These are phyloP conservation scores for Lagothrix lagotricha DNA, from an alignment of 2,797 vertebrate species.

Conservation along the genomic window DNA sequence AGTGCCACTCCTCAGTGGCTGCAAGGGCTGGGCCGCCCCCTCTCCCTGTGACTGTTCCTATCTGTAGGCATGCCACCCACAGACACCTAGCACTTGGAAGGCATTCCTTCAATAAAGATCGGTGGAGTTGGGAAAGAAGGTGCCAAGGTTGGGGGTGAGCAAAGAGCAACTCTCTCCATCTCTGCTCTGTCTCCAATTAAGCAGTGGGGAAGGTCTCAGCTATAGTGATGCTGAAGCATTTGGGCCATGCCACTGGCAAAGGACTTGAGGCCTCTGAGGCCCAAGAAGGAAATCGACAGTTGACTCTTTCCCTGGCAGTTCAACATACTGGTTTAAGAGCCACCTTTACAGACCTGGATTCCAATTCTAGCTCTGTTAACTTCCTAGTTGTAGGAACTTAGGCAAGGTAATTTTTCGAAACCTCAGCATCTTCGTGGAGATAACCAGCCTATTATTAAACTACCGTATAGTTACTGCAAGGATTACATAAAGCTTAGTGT, in stretches of 20 bases:
- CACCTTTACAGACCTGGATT: conserved; percentile 7
- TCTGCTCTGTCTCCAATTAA: neutral
- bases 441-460: neutral
- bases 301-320: neutral
- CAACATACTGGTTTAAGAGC: neutral
- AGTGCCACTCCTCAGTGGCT: neutral
- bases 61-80: neutral
- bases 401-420: conserved; percentile 56
- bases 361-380: neutral
- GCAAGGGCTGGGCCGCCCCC: neutral
- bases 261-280: neutral
- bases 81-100: neutral
- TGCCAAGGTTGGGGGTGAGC: neutral
- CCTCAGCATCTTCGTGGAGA: conserved; percentile 1
- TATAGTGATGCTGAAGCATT: neutral
- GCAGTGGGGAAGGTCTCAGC: neutral
- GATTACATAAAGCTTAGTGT: neutral
- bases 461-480: neutral
- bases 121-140: neutral
- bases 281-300: neutral
- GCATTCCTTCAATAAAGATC: neutral
- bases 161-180: neutral
- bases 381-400: conserved; percentile 28
- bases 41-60: neutral
- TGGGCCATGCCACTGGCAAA: neutral